Evolutionary conservation across 2,113 vertebrate species (phyloP).

Genomic region (Lichenostomus cassidix): DNA sequence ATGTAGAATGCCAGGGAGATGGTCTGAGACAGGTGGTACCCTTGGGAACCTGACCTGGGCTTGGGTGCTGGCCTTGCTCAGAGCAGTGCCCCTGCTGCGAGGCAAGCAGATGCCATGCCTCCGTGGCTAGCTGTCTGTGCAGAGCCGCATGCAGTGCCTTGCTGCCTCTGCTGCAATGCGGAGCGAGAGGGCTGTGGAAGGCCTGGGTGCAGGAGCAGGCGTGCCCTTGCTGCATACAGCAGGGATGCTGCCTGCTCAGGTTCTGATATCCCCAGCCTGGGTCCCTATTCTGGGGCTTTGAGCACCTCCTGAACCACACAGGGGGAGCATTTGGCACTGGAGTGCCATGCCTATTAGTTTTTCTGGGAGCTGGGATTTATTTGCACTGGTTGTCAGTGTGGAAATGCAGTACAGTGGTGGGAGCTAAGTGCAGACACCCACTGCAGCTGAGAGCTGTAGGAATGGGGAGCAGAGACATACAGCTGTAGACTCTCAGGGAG

Average conservation of each 20-base stretch:
- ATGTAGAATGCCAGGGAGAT: not conserved
- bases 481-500: not conserved
- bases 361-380: not conserved
- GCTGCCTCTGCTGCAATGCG: constrained; percentile 18
- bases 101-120: fast-evolving
- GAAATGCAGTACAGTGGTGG: not conserved
- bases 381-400: not conserved
- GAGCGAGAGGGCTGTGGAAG: not conserved
- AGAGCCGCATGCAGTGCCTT: fast-evolving
- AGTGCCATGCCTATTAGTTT: fast-evolving
- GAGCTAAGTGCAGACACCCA: not conserved
- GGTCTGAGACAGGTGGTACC: not conserved
- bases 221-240: not conserved
- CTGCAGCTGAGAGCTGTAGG: not conserved
- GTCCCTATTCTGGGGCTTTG: not conserved
- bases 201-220: not conserved
- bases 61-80: not conserved
- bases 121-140: not conserved
- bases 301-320: not conserved
- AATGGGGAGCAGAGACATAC: fast-evolving
- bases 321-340: not conserved
- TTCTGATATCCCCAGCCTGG: not conserved
- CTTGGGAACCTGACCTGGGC: not conserved
- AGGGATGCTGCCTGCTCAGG: not conserved
- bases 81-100: not conserved